phyloP scores from a whole-genome alignment of 1,140 invertebrate species.

The Diorhabda carinulata region DNA sequence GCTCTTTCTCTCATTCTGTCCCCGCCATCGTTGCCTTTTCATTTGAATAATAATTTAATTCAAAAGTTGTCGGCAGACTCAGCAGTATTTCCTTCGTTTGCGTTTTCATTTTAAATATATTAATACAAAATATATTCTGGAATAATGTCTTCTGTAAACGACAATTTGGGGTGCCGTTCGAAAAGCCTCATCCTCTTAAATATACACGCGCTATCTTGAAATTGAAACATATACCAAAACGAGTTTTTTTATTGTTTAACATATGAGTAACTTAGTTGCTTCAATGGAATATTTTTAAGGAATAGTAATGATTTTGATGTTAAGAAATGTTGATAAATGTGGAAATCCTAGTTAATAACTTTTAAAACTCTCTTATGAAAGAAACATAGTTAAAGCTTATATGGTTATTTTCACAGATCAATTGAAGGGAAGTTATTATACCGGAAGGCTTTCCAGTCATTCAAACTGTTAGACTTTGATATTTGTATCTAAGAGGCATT shows the following conservation, averaged over 20 bases:
- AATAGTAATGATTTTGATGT: too few species aligned
- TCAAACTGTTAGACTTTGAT: too few species aligned
- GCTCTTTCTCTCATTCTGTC: constrained; percentile 12
- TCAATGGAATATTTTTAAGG: too few species aligned
- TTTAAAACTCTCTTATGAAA: too few species aligned
- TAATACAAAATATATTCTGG: constrained; percentile 33
- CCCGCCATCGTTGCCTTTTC: constrained; percentile 28
- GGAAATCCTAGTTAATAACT: too few species aligned
- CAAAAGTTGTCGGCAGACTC: constrained; percentile 36
- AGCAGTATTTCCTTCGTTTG: constrained; percentile 36
- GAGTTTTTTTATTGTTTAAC: background rate
- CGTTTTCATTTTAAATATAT: constrained; percentile 40
- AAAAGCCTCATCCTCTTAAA: background rate
- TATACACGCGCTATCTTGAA: background rate
- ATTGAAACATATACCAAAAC: constrained; percentile 2
- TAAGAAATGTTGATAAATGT: too few species aligned
- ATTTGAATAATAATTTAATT: constrained; percentile 43
- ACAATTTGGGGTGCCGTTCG: constrained; percentile 10
- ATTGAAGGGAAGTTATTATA: too few species aligned
- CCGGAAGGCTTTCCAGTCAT: too few species aligned
- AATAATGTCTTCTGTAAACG: constrained; percentile 24
- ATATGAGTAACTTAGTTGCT: background rate
- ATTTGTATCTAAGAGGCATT: too few species aligned
- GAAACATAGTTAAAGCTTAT: too few species aligned
- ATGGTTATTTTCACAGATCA: too few species aligned